phyloP scores from a whole-genome alignment of 2,113 vertebrate species.

The Heptranchias perlo region DNA sequence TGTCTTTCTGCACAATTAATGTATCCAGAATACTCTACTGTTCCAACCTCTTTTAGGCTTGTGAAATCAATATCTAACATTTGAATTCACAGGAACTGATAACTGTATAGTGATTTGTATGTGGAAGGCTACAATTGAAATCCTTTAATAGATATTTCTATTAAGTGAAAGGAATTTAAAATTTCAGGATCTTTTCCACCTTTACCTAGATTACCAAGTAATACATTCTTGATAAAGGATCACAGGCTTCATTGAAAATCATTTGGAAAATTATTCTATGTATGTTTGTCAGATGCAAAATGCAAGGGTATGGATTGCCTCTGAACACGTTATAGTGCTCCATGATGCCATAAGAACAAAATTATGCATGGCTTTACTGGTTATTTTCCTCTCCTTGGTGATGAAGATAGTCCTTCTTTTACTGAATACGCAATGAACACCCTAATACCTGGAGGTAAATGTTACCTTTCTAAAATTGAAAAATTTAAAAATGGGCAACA shows the following conservation, averaged over 20 bases:
- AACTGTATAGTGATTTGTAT: neutral
- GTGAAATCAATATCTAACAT: conserved; percentile 3
- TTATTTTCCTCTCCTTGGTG: neutral
- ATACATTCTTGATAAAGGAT: neutral
- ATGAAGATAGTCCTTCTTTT: neutral
- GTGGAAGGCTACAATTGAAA: neutral
- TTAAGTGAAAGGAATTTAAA: neutral
- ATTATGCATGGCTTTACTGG: neutral
- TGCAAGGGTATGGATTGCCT: neutral
- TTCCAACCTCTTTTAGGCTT: neutral
- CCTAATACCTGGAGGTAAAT: neutral
- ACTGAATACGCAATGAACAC: neutral
- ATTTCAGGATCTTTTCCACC: neutral
- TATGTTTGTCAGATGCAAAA: neutral
- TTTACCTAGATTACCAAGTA: neutral
- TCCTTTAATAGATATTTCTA: neutral
- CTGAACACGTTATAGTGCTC: neutral
- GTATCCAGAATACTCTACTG: neutral
- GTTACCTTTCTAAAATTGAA: too few species aligned
- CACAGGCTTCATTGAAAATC: neutral
- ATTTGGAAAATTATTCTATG: neutral
- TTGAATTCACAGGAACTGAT: neutral
- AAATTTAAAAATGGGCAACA: neutral
- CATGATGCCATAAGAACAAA: neutral
- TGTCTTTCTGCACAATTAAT: neutral